Base-by-base conservation (phyloP, 2,888 invertebrate species). In the Cheilosia grossa region DNA sequence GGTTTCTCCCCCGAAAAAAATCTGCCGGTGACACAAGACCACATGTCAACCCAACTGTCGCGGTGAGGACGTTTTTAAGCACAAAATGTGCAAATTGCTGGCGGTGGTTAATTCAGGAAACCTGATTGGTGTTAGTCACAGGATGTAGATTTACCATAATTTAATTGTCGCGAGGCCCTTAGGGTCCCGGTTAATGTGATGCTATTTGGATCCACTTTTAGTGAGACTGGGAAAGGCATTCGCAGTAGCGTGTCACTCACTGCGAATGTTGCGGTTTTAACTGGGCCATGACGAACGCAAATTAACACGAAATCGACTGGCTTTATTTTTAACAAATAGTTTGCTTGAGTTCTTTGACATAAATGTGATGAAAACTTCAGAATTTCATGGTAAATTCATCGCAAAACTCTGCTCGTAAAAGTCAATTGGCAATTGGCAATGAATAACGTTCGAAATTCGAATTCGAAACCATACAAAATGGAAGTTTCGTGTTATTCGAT, bases 11-110 rank as follows among this genome's bases (percentile, higher is more conserved):
- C 30, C 19, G 5, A 21, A 15, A 47, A 47, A 58, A 42, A 54
- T 17, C n/a, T 5, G 10, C 40, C 19, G 47, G 19, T 21, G 21
- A 72, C 59, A 64, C 5, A 54, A 27, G 44, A 78, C 54, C 73
- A 78, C 27, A 73, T 82, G 82, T 78, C 73, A 63, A 15, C 64
- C 53, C 66, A 70, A 81, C 80, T 66, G 61, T 40, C 56, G 42
- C 27, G 44, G 40, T 7, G 44, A 27, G 33, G 27, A 13, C 37
- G 6, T 27, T 70, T 70, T 72, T 79, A 3, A 44, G 59, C 33
- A 66, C 56, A 79, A 70, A 58, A 42, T 63, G 33, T 70, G 64
- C 56, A 64, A 51, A 59, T 17, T 37, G 49, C 37, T 19, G 30
- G 10, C 19, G 24, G 54, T 47, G 53, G 69, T 59, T 30, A 47